Evolutionary conservation across 2,797 vertebrate species (phyloP).

Genomic region (Australoheros facetus): DNA sequence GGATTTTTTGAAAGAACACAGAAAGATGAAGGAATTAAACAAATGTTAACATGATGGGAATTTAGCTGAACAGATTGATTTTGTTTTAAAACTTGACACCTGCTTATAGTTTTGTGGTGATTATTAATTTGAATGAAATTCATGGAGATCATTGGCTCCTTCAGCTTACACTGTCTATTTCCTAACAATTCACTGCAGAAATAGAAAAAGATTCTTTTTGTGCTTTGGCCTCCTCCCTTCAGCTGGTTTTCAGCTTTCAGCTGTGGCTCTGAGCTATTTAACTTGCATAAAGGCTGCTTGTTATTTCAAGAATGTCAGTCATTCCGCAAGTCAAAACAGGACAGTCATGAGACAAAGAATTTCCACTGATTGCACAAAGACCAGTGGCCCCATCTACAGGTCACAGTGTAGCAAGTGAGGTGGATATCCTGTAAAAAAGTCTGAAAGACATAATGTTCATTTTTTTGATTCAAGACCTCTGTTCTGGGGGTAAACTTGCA

Average conservation of each 20-base stretch:
- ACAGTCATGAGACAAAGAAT: neutral
- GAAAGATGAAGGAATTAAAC: neutral
- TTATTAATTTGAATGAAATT: neutral
- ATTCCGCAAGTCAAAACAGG: slow-evolving; percentile 31
- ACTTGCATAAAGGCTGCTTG: slow-evolving; percentile 10
- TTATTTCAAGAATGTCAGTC: slow-evolving; percentile 40
- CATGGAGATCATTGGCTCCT: neutral
- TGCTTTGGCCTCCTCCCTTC: slow-evolving; percentile 8
- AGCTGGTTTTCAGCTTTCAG: neutral
- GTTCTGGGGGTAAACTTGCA: neutral
- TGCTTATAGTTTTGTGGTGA: neutral
- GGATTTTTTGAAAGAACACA: neutral
- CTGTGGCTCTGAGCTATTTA: neutral
- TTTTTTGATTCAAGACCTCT: neutral
- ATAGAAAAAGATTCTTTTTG: slow-evolving; percentile 1
- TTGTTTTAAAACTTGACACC: neutral
- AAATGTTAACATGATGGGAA: neutral
- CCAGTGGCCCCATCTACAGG: slow-evolving; percentile 59
- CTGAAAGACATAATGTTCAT: neutral
- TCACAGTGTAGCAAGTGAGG: neutral
- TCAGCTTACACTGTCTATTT: slow-evolving; percentile 2
- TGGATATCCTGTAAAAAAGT: neutral
- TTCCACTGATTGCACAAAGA: neutral
- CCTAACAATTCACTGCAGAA: slow-evolving; percentile 14
- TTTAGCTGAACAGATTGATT: neutral